phyloP scores from a whole-genome alignment of 2,888 invertebrate genomes.

The Tetragonula carbonaria region DNA sequence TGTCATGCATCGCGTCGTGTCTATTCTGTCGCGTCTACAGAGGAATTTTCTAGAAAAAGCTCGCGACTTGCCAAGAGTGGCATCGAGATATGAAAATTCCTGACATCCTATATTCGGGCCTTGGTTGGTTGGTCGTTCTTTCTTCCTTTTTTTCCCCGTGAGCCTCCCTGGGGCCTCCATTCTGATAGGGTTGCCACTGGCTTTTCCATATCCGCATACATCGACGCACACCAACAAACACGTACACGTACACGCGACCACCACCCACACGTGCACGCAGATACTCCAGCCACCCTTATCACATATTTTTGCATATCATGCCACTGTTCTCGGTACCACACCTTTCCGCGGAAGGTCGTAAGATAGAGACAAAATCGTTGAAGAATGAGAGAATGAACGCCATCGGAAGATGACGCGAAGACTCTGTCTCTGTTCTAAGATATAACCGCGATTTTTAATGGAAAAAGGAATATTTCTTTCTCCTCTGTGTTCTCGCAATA shows the following conservation, averaged over 20 bases:
- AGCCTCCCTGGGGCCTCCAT: constrained; percentile 72
- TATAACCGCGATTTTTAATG: constrained; percentile 23
- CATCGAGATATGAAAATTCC: constrained; percentile 80
- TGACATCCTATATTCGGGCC: constrained; percentile 75
- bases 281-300: constrained; percentile 76
- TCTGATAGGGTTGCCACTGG: constrained; percentile 77
- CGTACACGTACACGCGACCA: constrained; percentile 49
- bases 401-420: constrained; percentile 42
- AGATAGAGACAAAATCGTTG: constrained; percentile 57
- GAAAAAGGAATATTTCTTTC: neutral
- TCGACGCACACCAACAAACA: constrained; percentile 56
- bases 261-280: constrained; percentile 36
- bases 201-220: constrained; percentile 72
- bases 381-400: constrained; percentile 53
- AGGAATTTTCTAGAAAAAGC: constrained; percentile 69
- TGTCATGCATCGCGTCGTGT: constrained; percentile 47
- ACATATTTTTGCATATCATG: constrained; percentile 81
- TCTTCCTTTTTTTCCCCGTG: constrained; percentile 56
- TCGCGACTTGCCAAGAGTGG: constrained; percentile 71
- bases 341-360: constrained; percentile 62
- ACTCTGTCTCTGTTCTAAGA: constrained; percentile 25
- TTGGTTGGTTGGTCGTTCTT: constrained; percentile 67
- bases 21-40: constrained; percentile 54
- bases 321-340: constrained; percentile 70
- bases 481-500: neutral